phyloP scores from a whole-genome alignment of 2,888 invertebrate genomes.

The Meghimatium bilineatum region DNA sequence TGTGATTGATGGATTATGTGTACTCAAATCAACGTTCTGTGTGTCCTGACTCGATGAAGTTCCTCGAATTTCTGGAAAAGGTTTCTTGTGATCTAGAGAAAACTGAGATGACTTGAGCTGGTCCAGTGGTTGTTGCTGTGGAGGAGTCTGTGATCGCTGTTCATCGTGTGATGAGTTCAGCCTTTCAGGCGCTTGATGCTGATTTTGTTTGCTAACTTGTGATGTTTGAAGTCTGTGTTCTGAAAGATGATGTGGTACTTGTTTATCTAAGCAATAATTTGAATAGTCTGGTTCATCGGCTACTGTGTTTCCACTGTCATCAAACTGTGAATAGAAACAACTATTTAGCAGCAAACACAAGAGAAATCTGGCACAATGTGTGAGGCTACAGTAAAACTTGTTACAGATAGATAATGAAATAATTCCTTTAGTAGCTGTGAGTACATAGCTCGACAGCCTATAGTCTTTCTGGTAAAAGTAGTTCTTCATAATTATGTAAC shows the following conservation, averaged over 20 bases:
- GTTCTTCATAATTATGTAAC: too few relatives aligned
- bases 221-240: not conserved
- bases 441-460: too few relatives aligned
- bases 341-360: too few relatives aligned
- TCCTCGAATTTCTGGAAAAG: not conserved
- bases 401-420: too few relatives aligned
- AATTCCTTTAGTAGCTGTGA: too few relatives aligned
- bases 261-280: not conserved
- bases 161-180: not conserved
- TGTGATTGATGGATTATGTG: not conserved
- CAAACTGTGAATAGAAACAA: slow-evolving; percentile 34
- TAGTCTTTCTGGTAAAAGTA: too few relatives aligned
- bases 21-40: not conserved
- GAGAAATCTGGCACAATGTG: too few relatives aligned
- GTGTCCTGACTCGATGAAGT: not conserved
- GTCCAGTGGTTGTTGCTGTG: not conserved
- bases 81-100: not conserved
- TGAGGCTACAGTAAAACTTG: too few relatives aligned
- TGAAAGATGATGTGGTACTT: not conserved
- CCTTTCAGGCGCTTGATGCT: not conserved
- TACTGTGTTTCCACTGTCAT: slow-evolving; percentile 9
- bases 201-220: not conserved
- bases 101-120: not conserved
- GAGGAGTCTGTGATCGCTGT: not conserved
- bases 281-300: not conserved